Percentiles rank a stretch among this genome's conserved stretches.
Evolutionary conservation across 2,797 vertebrate genomes (phyloP).

Genomic region (Heterohyrax brucei): DNA sequence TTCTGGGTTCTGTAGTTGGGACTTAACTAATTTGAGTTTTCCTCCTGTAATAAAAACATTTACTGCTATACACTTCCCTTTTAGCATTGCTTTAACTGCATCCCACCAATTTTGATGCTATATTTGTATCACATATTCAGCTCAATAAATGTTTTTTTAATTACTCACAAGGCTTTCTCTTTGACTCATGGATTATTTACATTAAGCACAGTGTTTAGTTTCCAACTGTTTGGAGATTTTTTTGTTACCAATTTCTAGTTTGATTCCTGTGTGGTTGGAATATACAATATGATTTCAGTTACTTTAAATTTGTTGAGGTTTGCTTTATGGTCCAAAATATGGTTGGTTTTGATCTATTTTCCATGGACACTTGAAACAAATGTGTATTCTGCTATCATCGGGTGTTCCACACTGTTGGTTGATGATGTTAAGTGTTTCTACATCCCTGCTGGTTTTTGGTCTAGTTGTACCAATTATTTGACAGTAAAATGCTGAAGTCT

Average conservation of each 20-base stretch:
- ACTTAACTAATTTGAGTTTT: conserved; percentile 1
- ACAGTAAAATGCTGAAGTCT: background rate
- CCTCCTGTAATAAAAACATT: background rate
- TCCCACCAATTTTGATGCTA: background rate
- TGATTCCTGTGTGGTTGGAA: conserved; percentile 11
- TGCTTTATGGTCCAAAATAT: no score
- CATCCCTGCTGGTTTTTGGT: background rate
- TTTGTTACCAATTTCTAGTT: conserved; percentile 33
- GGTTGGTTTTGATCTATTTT: no score
- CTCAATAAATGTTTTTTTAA: background rate
- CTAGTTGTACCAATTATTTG: background rate
- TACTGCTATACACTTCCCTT: conserved; percentile 10
- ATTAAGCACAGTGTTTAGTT: background rate
- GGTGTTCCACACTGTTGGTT: background rate
- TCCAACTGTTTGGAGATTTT: conserved; percentile 19
- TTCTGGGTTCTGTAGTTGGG: background rate
- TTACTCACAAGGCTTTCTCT: background rate
- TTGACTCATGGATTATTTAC: background rate
- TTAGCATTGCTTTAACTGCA: background rate
- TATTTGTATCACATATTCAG: background rate
- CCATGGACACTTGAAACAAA: background rate
- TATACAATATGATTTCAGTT: background rate
- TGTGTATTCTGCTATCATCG: background rate
- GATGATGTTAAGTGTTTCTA: background rate
- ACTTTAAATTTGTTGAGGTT: background rate